Evolutionary conservation across 1,140 invertebrate genomes (phyloP), one percentile per base, ranked within the genome.

Genomic region (Neodiprion fabricii): DNA sequence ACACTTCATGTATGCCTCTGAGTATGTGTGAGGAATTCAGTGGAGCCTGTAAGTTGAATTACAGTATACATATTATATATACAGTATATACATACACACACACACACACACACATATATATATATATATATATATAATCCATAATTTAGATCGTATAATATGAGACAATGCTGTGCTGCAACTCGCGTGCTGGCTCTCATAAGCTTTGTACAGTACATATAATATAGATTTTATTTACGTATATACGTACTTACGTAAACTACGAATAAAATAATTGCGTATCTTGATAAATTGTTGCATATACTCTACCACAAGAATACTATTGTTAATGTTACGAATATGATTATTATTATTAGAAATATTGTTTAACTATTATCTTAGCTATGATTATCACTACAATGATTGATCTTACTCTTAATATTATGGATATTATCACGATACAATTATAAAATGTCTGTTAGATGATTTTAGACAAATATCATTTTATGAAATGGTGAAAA

Each of bases 181-280:
- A 11, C 11, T 61, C 53, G n/a, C 28, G 28, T 40, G 53, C 53
- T 61, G 28, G 28, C 28, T 40, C 28, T 40, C 28, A 61, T 61
- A 61, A 61, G 53, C 53, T 61, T 61, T 61, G 53, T 61, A 61
- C 53, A 61, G 53, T 61, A 61, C 53, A 17, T 61, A 14, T 61
- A 61, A 61, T 61, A 61, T 17, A 12, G 11, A 9, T 61, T 11
- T 53, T 53, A 53, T 53, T 11, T 53, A 53, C 50, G n/a, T 61
- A 61, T 61, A 61, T 61, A 61, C 53, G n/a, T 61, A 61, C n/a
- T 0, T 17, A 61, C 2, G 28, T 40, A 5, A 40, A 40, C 28
- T 40, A 40, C 5, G 28, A 40, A 40, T 40, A 5, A 40, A 40
- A 5, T 3, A 40, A 5, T 40, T 40, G 28, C 28, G 28, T 40